Conservation (phyloP, 1,140 invertebrate species). For the Magallana ariakensis region DNA sequence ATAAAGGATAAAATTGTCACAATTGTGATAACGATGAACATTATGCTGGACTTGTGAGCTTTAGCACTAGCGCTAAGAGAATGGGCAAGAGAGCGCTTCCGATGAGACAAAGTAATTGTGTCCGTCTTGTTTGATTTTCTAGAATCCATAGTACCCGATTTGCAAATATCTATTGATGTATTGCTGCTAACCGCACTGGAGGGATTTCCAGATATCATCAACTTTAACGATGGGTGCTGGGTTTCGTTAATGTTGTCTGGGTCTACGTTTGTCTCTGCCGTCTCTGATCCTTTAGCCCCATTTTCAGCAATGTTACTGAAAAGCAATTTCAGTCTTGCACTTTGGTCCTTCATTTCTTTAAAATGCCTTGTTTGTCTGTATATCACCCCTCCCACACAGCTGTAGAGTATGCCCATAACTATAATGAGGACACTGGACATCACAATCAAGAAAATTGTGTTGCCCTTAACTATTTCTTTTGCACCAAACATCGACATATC, state of each 20-base stretch:
- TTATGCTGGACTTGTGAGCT: slow-evolving; percentile 18
- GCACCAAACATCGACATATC: slow-evolving; percentile 11
- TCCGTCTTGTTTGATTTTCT: not conserved
- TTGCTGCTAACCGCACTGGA: not conserved
- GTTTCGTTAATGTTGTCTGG: not conserved
- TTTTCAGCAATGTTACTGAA: slow-evolving; percentile 3
- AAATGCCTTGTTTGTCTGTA: slow-evolving; percentile 36
- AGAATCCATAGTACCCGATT: not conserved
- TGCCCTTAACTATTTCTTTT: not conserved
- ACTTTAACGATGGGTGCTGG: not conserved
- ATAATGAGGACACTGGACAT: not conserved
- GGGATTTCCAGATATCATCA: not conserved
- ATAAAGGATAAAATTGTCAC: slow-evolving; percentile 38
- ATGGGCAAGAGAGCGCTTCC: slow-evolving; percentile 10
- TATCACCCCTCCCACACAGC: slow-evolving; percentile 28
- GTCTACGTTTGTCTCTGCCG: not conserved
- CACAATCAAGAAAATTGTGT: not conserved
- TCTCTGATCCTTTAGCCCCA: not conserved
- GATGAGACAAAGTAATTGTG: not conserved
- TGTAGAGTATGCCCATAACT: slow-evolving; percentile 3
- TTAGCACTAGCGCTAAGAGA: not conserved
- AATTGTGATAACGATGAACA: slow-evolving; percentile 31
- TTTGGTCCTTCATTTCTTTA: slow-evolving; percentile 22
- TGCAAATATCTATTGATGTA: not conserved
- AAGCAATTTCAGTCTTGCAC: not conserved